Conservation (phyloP, 2,113 vertebrate species). For the Microtus montanus region DNA sequence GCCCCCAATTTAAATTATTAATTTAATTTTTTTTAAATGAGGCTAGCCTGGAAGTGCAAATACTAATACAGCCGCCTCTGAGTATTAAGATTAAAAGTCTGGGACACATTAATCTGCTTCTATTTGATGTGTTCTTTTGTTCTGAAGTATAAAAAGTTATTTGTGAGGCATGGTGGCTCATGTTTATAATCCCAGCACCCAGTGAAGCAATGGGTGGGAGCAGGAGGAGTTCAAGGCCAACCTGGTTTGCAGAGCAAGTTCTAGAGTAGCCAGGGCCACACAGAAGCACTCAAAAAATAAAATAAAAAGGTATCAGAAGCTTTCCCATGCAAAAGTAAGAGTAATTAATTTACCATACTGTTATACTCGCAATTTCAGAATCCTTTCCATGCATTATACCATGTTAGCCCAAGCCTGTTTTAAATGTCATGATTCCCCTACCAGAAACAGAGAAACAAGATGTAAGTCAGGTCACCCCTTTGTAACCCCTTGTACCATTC, state of each 20-base stretch:
- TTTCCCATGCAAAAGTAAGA: neutral
- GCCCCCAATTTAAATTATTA: neutral
- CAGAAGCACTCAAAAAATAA: neutral
- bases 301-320: neutral
- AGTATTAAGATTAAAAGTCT: neutral
- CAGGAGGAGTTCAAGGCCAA: neutral
- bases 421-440: slow-evolving; percentile 16
- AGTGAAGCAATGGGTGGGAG: neutral
- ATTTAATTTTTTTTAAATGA: neutral
- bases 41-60: neutral
- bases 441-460: neutral
- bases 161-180: neutral
- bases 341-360: neutral
- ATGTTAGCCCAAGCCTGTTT: neutral
- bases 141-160: neutral
- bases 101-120: neutral
- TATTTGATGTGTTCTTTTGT: neutral
- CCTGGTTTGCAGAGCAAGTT: neutral
- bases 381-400: neutral
- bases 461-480: neutral
- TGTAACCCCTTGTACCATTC: neutral
- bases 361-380: neutral
- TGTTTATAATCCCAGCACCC: neutral
- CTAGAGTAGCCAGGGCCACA: neutral
- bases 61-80: neutral